A percentile compares a stretch with the other conserved stretches of the same genome.
Evolutionary conservation across 2,888 invertebrate species (phyloP).

Genomic region (Drosophila tanythrix): DNA sequence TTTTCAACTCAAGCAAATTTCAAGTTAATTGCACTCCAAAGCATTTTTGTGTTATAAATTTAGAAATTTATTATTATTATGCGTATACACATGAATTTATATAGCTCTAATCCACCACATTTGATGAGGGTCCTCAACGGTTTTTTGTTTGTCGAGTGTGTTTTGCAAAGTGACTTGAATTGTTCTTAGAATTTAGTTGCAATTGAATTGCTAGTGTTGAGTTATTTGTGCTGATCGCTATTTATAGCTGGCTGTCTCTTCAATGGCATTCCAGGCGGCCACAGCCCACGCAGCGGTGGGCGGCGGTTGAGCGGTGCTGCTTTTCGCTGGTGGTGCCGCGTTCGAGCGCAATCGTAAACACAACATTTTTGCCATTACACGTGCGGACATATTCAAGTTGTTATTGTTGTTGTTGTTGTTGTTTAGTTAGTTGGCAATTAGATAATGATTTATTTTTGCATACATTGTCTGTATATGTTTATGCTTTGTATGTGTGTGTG

Average conservation of each 20-base stretch:
- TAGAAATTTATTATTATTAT: slow-evolving; percentile 34
- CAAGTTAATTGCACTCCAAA: slow-evolving; percentile 28
- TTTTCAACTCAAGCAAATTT: slow-evolving; percentile 11
- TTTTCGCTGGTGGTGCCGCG: not conserved
- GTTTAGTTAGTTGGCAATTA: slow-evolving; percentile 66
- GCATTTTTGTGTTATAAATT: slow-evolving; percentile 19
- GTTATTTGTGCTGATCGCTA: slow-evolving; percentile 54
- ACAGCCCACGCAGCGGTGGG: slow-evolving; percentile 38
- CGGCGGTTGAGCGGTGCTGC: slow-evolving; percentile 3
- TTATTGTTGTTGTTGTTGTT: slow-evolving; percentile 39
- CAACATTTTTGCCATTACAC: slow-evolving; percentile 67
- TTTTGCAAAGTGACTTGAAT: slow-evolving; percentile 46
- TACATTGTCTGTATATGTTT: slow-evolving; percentile 34
- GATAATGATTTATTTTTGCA: slow-evolving; percentile 77
- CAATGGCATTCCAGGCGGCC: slow-evolving; percentile 64
- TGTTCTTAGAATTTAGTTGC: slow-evolving; percentile 50
- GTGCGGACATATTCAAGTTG: slow-evolving; percentile 63
- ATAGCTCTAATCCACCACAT: not conserved
- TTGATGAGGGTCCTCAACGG: not conserved
- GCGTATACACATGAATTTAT: slow-evolving; percentile 8
- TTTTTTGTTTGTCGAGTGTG: slow-evolving; percentile 22
- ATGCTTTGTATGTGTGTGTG: slow-evolving; percentile 11
- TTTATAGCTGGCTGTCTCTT: slow-evolving; percentile 66
- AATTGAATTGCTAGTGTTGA: slow-evolving; percentile 42
- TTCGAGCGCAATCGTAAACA: slow-evolving; percentile 62